A percentile compares a stretch with the other conserved stretches of the same genome.
These are phyloP conservation scores for Eilema depressum DNA, from an alignment of 2,888 invertebrate species.

Conservation along the genomic window DNA sequence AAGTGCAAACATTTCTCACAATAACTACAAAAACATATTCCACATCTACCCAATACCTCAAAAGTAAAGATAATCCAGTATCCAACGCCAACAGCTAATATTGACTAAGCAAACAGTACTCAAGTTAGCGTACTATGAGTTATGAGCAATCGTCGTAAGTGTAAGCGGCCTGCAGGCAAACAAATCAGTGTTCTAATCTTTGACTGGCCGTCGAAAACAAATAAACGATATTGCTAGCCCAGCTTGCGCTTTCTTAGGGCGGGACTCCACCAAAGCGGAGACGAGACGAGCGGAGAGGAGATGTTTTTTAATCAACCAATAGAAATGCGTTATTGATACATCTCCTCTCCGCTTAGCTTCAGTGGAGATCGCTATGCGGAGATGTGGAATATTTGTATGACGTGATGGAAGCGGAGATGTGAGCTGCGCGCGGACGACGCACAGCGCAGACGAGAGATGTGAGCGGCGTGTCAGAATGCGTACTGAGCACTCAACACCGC, in stretches of 20 bases:
- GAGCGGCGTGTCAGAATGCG: too few relatives aligned
- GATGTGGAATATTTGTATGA: too few relatives aligned
- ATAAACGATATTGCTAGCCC: background rate
- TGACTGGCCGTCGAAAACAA: constrained; percentile 19
- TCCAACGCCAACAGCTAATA: constrained; percentile 17
- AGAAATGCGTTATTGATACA: too few relatives aligned
- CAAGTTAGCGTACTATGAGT: constrained; percentile 20
- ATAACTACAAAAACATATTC: background rate
- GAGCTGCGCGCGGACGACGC: too few relatives aligned
- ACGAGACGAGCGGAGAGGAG: too few relatives aligned
- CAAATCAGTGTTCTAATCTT: constrained; percentile 43
- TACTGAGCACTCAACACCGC: too few relatives aligned
- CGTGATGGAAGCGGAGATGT: too few relatives aligned
- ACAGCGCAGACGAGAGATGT: too few relatives aligned
- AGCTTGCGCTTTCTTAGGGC: background rate
- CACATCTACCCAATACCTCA: background rate
- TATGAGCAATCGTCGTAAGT: constrained; percentile 23
- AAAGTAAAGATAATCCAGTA: constrained; percentile 9
- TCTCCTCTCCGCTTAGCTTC: too few relatives aligned
- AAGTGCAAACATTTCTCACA: background rate
- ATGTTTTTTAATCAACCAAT: too few relatives aligned
- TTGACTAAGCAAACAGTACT: constrained; percentile 15
- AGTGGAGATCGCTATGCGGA: too few relatives aligned
- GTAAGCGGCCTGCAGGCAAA: constrained; percentile 26
- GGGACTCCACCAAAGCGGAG: background rate